phyloP scores from a whole-genome alignment of 2,797 vertebrate species.

The Ciconia nigra region DNA sequence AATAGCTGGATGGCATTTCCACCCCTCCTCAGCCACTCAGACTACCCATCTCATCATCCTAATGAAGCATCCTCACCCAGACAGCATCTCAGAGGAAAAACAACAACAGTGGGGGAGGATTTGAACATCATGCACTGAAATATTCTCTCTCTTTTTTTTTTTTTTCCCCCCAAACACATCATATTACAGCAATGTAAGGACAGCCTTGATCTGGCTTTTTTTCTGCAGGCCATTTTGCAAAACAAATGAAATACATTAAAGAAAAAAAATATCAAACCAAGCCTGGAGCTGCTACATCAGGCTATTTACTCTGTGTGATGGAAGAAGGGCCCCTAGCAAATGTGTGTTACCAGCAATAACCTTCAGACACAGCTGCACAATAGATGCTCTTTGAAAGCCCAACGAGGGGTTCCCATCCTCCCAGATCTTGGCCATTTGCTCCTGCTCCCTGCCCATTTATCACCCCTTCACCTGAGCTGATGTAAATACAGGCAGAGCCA shows the following conservation, averaged over 20 bases:
- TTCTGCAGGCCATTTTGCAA: neutral
- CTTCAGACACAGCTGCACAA: neutral
- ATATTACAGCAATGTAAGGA: neutral
- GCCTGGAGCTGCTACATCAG: neutral
- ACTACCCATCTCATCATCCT: neutral
- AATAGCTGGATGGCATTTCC: neutral
- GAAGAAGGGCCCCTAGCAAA: neutral
- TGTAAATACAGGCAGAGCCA: neutral
- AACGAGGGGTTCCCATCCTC: neutral
- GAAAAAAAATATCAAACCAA: neutral
- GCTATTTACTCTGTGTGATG: neutral
- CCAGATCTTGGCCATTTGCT: neutral
- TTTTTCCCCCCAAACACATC: neutral
- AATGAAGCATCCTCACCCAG: neutral
- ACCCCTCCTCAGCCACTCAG: neutral
- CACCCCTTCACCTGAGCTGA: neutral
- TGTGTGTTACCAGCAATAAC: neutral
- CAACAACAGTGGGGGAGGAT: neutral
- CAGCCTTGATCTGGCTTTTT: neutral
- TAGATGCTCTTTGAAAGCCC: neutral
- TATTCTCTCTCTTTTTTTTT: neutral
- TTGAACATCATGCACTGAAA: neutral
- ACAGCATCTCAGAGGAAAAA: neutral
- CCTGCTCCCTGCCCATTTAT: neutral
- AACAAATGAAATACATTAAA: neutral